These are phyloP conservation scores for Silurus lanzhouensis DNA, from an alignment of 2,797 vertebrate genomes.

Conservation along the genomic window DNA sequence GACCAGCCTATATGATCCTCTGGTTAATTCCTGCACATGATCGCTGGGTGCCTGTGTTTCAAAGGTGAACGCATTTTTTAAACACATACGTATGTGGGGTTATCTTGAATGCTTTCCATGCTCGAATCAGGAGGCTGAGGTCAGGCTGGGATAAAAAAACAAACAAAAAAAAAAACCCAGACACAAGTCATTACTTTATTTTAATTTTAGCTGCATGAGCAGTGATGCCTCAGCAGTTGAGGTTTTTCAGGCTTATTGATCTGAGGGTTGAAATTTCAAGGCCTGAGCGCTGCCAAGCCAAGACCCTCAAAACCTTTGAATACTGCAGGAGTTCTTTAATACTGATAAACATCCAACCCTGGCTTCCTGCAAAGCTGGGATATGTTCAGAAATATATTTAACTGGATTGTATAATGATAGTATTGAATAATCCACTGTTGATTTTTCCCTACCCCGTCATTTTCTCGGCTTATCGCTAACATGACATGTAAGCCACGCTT, in stretches of 20 bases:
- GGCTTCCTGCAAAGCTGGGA: neutral
- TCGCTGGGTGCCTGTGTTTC: neutral
- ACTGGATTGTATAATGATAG: neutral
- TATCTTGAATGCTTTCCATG: conserved; percentile 12
- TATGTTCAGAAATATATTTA: neutral
- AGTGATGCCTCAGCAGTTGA: conserved; percentile 13
- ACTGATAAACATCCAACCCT: neutral
- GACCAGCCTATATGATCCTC: neutral
- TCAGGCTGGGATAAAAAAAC: conserved; percentile 14
- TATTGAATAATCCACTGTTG: neutral
- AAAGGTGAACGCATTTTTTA: conserved; percentile 4
- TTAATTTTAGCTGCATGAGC: conserved; percentile 17
- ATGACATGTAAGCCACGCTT: neutral
- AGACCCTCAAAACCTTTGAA: neutral
- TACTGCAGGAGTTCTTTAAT: conserved; percentile 1
- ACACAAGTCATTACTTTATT: conserved; percentile 24
- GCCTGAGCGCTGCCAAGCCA: neutral
- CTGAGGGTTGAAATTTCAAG: conserved; percentile 21
- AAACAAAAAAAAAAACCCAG: conserved; percentile 8
- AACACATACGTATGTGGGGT: neutral
- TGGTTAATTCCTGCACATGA: conserved; percentile 18
- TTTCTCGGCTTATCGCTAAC: neutral
- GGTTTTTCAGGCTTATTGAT: conserved; percentile 17
- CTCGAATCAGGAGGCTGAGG: conserved; percentile 4
- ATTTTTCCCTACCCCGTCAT: neutral